Base-by-base conservation (phyloP, 2,113 vertebrate genomes). In the Pandion haliaetus region DNA sequence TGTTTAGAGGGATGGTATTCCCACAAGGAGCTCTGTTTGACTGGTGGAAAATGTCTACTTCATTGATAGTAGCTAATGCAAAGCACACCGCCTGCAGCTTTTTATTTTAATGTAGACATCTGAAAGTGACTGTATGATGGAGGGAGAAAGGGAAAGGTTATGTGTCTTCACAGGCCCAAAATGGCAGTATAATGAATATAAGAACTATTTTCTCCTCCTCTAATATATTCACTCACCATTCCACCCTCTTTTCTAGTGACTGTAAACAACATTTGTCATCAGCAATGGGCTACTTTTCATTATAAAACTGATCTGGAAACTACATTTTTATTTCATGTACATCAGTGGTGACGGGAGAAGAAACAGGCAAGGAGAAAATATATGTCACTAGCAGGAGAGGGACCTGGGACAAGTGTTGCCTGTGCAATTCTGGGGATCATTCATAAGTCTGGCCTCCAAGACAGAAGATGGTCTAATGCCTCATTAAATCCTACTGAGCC, bases 251-350 rank as follows among this genome's bases (percentile, higher is more conserved):
- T 98, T 95, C 97, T 76, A 94, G 95, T 62, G 96, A 97, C 81
- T 62, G 97, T 98, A 98, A 98, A 98, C 97, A 98, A 97, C 97
- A 98, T 98, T 98, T 97, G 93, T 98, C 98, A 98, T 93, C 94
- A 83, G 91, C 95, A 98, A 79, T 95, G 91, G 97, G 96, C 97
- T 93, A 96, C 97, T 98, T 98, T 98, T 98, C 96, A 96, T 97
- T 97, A 97, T 95, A 93, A 98, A 97, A 97, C 92, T 93, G 97
- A 98, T 97, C 94, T 90, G 90, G 93, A 98, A 93, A 95, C 44
- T 71, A 95, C 94, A 96, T 98, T 98, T 98, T 97, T 98, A 97
- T 98, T 98, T 97, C 96, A 96, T 77, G 82, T 94, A 88, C 77
- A 88, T 97, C 96, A 97, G 90, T 15, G 5, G 72, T 44, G 40